Evolutionary conservation across 2,797 vertebrate genomes (phyloP).

Genomic region (Melanotaenia maccullochi): DNA sequence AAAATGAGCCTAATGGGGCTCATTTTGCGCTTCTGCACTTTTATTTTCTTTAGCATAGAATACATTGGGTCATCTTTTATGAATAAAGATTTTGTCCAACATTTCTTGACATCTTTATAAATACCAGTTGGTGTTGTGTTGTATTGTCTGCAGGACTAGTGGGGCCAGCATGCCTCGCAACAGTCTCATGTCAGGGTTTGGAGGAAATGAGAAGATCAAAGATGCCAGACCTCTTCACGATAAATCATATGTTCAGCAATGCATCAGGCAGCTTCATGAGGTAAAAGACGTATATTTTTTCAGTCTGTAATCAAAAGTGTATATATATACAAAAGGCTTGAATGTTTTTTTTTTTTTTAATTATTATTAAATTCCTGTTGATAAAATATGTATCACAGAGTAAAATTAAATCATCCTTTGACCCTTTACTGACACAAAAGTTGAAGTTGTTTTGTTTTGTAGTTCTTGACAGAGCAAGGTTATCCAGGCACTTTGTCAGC

Average conservation of each 20-base stretch:
- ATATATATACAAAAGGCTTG: background rate
- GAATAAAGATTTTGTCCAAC: too few relatives aligned
- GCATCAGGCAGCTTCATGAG: conserved; percentile 93
- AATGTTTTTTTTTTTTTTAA: background rate
- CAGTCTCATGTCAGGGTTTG: conserved; percentile 89
- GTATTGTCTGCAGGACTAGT: conserved; percentile 77
- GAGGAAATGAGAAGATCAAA: conserved; percentile 93
- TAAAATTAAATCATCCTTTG: background rate
- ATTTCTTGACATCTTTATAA: too few relatives aligned
- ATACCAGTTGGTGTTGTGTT: background rate
- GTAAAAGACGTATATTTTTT: conserved; percentile 68
- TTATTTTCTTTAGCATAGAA: too few relatives aligned
- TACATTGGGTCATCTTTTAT: too few relatives aligned
- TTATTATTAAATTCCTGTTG: background rate
- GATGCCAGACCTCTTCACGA: conserved; percentile 94
- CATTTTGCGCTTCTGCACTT: too few relatives aligned
- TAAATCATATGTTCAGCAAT: conserved; percentile 93
- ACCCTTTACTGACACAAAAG: background rate
- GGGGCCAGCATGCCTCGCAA: conserved; percentile 84
- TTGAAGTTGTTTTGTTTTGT: background rate
- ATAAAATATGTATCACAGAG: background rate
- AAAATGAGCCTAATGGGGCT: background rate
- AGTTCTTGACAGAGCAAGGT: conserved; percentile 91
- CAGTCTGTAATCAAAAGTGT: too few relatives aligned
- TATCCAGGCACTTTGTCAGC: conserved; percentile 87